Percentiles rank a stretch among this genome's conserved stretches.
phyloP scores from a whole-genome alignment of 2,113 vertebrate species.

The Antechinus flavipes region DNA sequence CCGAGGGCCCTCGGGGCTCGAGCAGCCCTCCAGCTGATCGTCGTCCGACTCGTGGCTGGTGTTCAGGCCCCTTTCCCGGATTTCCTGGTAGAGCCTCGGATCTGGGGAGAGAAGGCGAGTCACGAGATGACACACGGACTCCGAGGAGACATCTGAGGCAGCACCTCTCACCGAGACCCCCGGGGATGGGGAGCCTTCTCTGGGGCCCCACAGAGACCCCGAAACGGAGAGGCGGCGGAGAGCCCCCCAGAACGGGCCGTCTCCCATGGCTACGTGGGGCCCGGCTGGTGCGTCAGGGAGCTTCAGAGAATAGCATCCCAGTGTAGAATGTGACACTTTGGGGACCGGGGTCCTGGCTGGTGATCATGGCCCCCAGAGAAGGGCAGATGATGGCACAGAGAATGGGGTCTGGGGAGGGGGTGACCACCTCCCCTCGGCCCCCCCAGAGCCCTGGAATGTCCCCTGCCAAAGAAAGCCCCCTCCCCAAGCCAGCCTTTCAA shows the following conservation, averaged over 20 bases:
- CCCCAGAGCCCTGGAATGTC: not conserved
- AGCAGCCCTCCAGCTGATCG: conserved; percentile 86
- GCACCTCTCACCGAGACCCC: conserved; percentile 11
- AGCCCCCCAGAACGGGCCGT: not conserved
- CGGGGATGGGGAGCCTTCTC: not conserved
- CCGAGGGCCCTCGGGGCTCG: conserved; percentile 75
- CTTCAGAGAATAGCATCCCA: not conserved
- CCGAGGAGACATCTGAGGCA: rapidly evolving
- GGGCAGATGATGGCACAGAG: not conserved
- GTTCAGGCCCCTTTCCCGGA: conserved; percentile 94
- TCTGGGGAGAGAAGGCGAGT: conserved; percentile 76
- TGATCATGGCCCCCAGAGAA: not conserved
- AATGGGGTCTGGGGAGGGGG: not conserved
- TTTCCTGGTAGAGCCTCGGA: conserved; percentile 95
- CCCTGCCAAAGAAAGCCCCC: not conserved
- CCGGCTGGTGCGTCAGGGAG: not conserved
- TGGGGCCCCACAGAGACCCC: not conserved
- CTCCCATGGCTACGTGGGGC: not conserved
- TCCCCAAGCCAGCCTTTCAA: not conserved
- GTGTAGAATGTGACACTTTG: conserved; percentile 68
- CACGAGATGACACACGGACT: not conserved
- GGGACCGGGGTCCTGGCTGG: not conserved
- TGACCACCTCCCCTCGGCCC: too few relatives aligned
- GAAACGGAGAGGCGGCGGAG: not conserved
- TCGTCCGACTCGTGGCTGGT: conserved; percentile 88